Evolutionary conservation across 2,113 vertebrate species (phyloP), one percentile per base, ranked within the genome.

Genomic region (Thamnaconus septentrionalis): DNA sequence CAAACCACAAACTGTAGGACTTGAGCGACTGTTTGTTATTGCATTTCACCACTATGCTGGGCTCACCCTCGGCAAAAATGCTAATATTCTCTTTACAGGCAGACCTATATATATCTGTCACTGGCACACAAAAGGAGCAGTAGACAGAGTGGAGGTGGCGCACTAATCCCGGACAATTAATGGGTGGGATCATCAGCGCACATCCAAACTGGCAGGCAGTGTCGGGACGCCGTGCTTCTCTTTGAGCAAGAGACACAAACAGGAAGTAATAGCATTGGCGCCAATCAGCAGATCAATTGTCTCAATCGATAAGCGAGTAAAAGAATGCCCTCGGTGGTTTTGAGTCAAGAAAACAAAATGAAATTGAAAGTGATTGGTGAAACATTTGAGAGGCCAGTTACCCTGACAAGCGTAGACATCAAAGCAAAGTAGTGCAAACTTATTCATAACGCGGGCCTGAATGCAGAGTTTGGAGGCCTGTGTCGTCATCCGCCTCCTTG

Each of bases 161-260:
- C 6, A 6, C 56, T 71, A 66, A 81, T 82, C 73, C 49, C 8
- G 6, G 60, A 60, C 59, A 75, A 70, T 59, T 64, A 72, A 66
- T 48, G 71, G n/a, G 47, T 7, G 58, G 47, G 59, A 73, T 59
- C 12, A 56, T 66, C 45, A 49, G 56, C 68, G 58, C 11, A 4
- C 47, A 53, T 39, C 47, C 64, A 57, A 56, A 56, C 51, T 61
- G 41, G 68, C 53, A 9, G 8, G 12, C 52, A 53, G 58, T 11
- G 18, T n/a, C 18, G 7, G 54, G 54, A 8, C 18, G 52, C n/a
- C 18, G 51, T n/a, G 9, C 39, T 39, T 56, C 47, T 6, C 39
- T 47, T 12, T 53, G 4, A 3, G 44, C 40, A 10, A 31, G 8
- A 59, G 7, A 41, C 5, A n/a, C 11, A 53, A 70, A 55, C 18